Percentiles rank a stretch among this genome's conserved stretches.
These are phyloP conservation scores for Patiria pectinifera DNA, from an alignment of 53 echinoderm and acorn worm genomes.

Conservation along the genomic window DNA sequence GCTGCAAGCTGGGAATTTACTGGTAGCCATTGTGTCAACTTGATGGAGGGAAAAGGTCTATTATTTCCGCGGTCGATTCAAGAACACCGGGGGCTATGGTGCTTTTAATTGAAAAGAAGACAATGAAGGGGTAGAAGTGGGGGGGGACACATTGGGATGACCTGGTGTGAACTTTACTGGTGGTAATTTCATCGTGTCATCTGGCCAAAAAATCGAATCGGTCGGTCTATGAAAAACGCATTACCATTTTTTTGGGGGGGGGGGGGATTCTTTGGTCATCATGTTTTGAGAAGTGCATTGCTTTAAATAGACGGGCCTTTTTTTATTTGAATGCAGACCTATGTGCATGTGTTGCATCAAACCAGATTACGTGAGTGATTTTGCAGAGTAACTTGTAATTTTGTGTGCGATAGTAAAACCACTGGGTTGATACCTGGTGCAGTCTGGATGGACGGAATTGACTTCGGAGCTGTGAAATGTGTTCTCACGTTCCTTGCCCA, in stretches of 20 bases:
- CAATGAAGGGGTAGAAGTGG: constrained; percentile 30
- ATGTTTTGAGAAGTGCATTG: background rate
- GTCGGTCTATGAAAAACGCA: constrained; percentile 34
- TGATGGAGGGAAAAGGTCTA: constrained; percentile 34
- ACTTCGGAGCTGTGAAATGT: too few relatives aligned
- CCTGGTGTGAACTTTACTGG: constrained; percentile 36
- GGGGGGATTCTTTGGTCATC: constrained; percentile 9
- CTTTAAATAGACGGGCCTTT: background rate
- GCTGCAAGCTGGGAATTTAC: constrained; percentile 54
- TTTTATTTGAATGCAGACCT: too few relatives aligned
- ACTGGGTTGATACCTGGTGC: too few relatives aligned
- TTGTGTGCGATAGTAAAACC: too few relatives aligned
- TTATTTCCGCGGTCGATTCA: constrained; percentile 32
- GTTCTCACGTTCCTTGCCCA: too few relatives aligned
- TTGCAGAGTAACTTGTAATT: too few relatives aligned
- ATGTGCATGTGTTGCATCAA: too few relatives aligned
- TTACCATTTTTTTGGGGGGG: background rate
- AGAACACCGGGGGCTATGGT: constrained; percentile 43
- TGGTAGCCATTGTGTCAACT: constrained; percentile 47
- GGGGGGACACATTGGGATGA: constrained; percentile 19
- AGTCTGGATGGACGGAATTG: too few relatives aligned
- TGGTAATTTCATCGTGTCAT: constrained; percentile 28
- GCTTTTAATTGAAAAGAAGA: constrained; percentile 55
- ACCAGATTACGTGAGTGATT: too few relatives aligned
- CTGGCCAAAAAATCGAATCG: constrained; percentile 10